Conservation (phyloP, 2,113 vertebrate species). For the Hippopotamus amphibius region DNA sequence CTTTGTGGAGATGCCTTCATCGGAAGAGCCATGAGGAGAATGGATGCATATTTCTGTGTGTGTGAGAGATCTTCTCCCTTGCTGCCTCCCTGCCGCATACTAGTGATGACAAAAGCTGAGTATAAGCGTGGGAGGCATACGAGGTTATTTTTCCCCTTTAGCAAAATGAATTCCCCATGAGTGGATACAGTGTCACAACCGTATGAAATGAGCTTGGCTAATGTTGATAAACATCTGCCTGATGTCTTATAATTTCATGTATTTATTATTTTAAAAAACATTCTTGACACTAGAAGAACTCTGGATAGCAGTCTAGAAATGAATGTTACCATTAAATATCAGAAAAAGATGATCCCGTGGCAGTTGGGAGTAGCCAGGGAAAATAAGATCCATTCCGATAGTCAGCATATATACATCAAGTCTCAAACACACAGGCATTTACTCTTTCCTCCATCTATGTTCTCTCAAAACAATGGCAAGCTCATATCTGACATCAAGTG, state of each 20-base stretch:
- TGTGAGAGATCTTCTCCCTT: background rate
- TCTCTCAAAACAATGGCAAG: conserved; percentile 68
- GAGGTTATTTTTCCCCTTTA: background rate
- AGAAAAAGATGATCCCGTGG: background rate
- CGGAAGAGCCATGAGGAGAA: background rate
- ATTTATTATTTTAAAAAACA: conserved; percentile 51
- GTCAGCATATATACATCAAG: background rate
- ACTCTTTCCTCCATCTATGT: background rate
- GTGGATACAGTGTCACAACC: background rate
- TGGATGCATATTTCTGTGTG: background rate
- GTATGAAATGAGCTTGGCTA: background rate
- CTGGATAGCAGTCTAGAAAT: conserved; percentile 22
- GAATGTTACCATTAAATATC: conserved; percentile 35
- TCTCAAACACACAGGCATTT: conserved; percentile 32
- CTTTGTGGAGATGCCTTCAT: background rate
- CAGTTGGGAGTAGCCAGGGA: conserved; percentile 40
- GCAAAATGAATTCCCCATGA: conserved; percentile 17
- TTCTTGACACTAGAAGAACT: conserved; percentile 47
- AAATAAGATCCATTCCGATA: conserved; percentile 6
- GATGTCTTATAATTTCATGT: conserved; percentile 60
- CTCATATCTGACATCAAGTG: conserved; percentile 58
- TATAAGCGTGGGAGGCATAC: background rate
- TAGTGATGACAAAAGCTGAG: background rate
- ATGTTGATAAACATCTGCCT: conserved; percentile 38
- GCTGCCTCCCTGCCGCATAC: background rate